Percentiles rank a stretch among this genome's conserved stretches.
These are phyloP conservation scores for Drosophila carrolli DNA, from an alignment of 1,140 invertebrate species.

Conservation along the genomic window DNA sequence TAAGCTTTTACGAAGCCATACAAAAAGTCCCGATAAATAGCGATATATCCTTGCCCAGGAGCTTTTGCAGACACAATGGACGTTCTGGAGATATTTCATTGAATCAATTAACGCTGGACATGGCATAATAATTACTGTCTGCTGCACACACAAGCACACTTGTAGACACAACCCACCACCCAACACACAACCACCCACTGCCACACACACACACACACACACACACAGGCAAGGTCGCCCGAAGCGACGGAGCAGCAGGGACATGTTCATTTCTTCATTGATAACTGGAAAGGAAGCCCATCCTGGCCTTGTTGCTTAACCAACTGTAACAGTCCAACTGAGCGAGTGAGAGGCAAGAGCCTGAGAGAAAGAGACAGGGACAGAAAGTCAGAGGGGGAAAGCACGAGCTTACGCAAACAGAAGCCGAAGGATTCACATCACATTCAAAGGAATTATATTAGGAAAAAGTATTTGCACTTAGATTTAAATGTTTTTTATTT, in stretches of 20 bases:
- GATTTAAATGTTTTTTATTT: background rate
- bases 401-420: conserved; percentile 56
- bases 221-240: conserved; percentile 64
- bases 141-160: conserved; percentile 31
- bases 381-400: conserved; percentile 4
- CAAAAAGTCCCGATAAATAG: conserved; percentile 9
- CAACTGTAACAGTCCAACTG: conserved; percentile 63
- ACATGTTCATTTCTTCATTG: conserved; percentile 49
- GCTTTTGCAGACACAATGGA: conserved; percentile 21
- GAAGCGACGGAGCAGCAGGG: conserved; percentile 61
- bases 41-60: conserved; percentile 25
- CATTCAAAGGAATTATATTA: background rate
- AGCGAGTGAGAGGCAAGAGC: conserved; percentile 6
- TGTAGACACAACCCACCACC: conserved; percentile 15
- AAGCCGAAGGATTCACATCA: conserved; percentile 47
- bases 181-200: background rate
- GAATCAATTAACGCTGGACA: conserved; percentile 83
- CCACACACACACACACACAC: conserved; percentile 18
- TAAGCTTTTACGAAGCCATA: conserved; percentile 27
- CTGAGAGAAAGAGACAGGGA: background rate
- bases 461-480: background rate
- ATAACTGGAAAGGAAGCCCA: conserved; percentile 39
- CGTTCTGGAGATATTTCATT: conserved; percentile 68
- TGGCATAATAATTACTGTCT: conserved; percentile 84
- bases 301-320: conserved; percentile 79